A percentile compares a stretch with the other conserved stretches of the same genome.
Evolutionary conservation across 1,140 invertebrate genomes (phyloP).

Genomic region (Drosophila leontia): DNA sequence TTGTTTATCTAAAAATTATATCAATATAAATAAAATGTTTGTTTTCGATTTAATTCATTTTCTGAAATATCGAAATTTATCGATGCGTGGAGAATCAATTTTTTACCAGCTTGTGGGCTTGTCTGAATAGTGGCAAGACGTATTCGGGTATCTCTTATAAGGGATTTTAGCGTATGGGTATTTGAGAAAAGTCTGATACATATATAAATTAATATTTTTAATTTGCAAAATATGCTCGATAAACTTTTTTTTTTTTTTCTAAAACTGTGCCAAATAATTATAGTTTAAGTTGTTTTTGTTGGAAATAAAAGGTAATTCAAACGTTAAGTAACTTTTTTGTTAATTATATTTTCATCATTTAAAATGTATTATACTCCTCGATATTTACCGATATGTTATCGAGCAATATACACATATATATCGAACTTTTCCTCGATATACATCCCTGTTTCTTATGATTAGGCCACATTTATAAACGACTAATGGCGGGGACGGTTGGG

Average conservation of each 20-base stretch:
- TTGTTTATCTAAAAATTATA: no score
- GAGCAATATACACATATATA: neutral
- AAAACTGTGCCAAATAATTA: no score
- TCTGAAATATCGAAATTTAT: neutral
- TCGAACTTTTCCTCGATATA: neutral
- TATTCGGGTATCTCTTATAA: slow-evolving; percentile 48
- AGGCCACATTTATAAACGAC: slow-evolving; percentile 39
- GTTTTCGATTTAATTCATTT: neutral
- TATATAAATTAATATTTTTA: neutral
- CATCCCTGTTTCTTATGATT: slow-evolving; percentile 4
- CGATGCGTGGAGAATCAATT: neutral
- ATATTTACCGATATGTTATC: neutral
- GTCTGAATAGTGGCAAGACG: slow-evolving; percentile 20
- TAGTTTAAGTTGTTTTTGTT: neutral
- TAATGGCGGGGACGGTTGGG: slow-evolving; percentile 23
- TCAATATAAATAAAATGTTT: no score
- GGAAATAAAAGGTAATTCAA: neutral
- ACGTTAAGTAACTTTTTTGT: neutral
- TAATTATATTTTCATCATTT: neutral
- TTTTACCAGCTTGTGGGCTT: neutral
- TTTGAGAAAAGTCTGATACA: slow-evolving; percentile 1
- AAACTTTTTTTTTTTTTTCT: neutral
- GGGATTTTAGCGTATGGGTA: neutral
- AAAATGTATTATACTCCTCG: no score
- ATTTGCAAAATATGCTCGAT: neutral